A percentile compares a stretch with the other conserved stretches of the same genome.
phyloP scores from a whole-genome alignment of 2,113 vertebrate genomes.

The Leiothrix lutea region DNA sequence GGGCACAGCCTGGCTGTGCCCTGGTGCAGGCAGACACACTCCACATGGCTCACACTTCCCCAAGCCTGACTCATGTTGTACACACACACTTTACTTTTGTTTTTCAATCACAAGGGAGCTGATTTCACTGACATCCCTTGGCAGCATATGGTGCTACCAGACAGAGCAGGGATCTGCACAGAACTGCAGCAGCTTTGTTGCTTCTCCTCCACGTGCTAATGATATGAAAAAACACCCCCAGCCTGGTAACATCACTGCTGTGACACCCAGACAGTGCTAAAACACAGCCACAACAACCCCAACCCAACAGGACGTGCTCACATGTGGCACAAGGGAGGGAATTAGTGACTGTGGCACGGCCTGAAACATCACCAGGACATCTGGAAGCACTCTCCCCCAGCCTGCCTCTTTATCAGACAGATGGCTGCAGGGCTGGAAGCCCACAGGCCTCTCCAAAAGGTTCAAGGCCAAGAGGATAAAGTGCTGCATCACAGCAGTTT shows the following conservation, averaged over 20 bases:
- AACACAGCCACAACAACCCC: background rate
- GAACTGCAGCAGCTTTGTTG: background rate
- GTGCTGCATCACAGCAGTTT: background rate
- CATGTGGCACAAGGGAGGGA: background rate
- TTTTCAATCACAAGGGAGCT: background rate
- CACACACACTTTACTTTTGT: background rate
- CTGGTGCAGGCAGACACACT: background rate
- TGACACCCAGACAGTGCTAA: background rate
- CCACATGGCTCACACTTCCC: background rate
- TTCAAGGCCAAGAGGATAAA: constrained; percentile 18
- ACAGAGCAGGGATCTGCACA: background rate
- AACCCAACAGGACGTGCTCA: fast-evolving
- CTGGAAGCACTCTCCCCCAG: background rate
- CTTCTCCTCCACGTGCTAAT: background rate
- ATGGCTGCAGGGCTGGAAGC: constrained; percentile 7
- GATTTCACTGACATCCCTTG: background rate
- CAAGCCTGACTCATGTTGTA: background rate
- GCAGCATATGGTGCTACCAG: background rate
- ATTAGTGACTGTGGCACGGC: background rate
- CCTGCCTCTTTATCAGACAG: constrained; percentile 7
- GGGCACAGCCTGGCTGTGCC: background rate
- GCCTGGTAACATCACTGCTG: background rate
- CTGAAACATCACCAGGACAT: background rate
- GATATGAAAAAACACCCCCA: background rate
- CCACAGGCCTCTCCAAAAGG: constrained; percentile 32